Percentiles rank a stretch among this genome's conserved stretches.
Conservation (phyloP, 2,113 vertebrate species). For the Gavialis gangeticus region DNA sequence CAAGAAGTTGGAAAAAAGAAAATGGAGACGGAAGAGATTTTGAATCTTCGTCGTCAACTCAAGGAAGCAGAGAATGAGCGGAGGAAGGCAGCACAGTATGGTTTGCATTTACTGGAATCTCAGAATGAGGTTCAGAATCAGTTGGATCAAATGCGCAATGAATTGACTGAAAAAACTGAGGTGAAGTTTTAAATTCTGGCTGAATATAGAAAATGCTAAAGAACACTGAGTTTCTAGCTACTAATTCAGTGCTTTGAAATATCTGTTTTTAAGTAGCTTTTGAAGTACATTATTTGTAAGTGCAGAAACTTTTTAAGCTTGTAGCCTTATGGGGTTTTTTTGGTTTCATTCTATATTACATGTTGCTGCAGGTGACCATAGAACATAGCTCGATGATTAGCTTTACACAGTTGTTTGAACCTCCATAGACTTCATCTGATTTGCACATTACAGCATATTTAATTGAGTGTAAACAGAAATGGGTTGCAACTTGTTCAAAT, state of each 20-base stretch:
- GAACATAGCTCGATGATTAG: neutral
- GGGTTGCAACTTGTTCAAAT: neutral
- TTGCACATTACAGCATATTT: neutral
- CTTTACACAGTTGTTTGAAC: neutral
- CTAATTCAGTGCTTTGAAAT: neutral
- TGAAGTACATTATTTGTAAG: neutral
- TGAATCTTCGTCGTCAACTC: constrained; percentile 82
- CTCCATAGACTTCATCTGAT: neutral
- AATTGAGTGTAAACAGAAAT: neutral
- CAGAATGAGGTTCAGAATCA: constrained; percentile 88
- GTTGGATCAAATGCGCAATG: constrained; percentile 87
- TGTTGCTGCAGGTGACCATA: too few species aligned
- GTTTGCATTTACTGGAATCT: constrained; percentile 89
- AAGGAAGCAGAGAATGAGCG: constrained; percentile 86
- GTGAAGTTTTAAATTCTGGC: constrained; percentile 63
- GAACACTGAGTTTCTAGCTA: neutral
- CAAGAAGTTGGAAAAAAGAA: neutral
- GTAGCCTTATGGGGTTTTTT: neutral
- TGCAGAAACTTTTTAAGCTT: neutral
- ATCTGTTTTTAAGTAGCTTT: neutral
- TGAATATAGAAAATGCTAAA: neutral
- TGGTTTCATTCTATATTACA: too few species aligned
- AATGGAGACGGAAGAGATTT: constrained; percentile 78
- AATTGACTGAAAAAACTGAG: constrained; percentile 88
- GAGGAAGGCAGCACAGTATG: constrained; percentile 91